phyloP scores from a whole-genome alignment of 2,797 vertebrate species.

The Perodicticus potto region DNA sequence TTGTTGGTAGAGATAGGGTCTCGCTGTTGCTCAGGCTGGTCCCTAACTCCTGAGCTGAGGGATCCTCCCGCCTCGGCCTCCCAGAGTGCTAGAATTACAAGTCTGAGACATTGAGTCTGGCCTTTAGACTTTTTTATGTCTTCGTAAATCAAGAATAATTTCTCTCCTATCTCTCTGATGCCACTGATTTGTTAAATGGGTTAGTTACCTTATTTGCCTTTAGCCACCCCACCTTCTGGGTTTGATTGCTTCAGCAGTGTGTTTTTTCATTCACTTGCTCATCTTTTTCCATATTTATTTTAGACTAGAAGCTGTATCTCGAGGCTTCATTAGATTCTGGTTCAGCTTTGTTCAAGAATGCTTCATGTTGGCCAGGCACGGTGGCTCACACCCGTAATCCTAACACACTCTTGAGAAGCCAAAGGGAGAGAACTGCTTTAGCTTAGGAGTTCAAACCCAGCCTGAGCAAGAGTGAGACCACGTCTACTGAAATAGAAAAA shows the following conservation, averaged over 20 bases:
- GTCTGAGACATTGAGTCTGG: too few species aligned
- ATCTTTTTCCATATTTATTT: not conserved
- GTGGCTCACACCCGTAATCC: too few species aligned
- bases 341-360: not conserved
- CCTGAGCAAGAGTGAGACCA: too few species aligned
- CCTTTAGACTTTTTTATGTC: not conserved
- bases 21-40: too few species aligned
- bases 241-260: not conserved
- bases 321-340: not conserved
- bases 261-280: not conserved
- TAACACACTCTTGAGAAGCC: too few species aligned
- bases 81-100: too few species aligned
- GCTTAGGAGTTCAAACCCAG: too few species aligned
- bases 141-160: not conserved
- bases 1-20: too few species aligned
- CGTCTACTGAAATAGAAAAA: too few species aligned
- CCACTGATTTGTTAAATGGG: not conserved
- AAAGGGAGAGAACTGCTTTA: too few species aligned
- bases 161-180: not conserved
- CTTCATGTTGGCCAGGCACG: not conserved
- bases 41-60: too few species aligned
- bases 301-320: not conserved
- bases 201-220: not conserved
- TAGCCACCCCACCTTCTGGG: not conserved
- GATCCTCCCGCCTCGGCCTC: too few species aligned